These are phyloP conservation scores for Hypena proboscidalis DNA, from an alignment of 2,888 invertebrate species.

Conservation along the genomic window DNA sequence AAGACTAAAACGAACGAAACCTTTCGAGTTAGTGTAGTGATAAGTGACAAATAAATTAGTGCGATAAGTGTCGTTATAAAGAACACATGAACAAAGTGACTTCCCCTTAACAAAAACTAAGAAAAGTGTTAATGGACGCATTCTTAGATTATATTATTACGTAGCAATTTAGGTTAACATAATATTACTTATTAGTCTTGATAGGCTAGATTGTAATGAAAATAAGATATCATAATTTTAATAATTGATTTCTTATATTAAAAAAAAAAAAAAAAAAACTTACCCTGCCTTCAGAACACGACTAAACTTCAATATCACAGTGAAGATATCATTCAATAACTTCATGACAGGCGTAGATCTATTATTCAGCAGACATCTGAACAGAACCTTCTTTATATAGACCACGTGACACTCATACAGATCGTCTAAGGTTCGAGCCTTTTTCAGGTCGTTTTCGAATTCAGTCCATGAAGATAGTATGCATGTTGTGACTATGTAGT, in stretches of 20 bases:
- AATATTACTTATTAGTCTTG: no score
- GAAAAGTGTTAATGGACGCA: no score
- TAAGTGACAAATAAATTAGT: no score
- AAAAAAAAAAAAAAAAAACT: slow-evolving; percentile 35
- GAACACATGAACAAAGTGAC: no score
- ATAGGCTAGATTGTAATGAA: no score
- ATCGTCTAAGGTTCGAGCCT: slow-evolving; percentile 88
- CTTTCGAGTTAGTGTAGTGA: no score
- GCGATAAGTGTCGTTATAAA: no score
- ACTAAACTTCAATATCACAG: slow-evolving; percentile 89
- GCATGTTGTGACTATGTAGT: slow-evolving; percentile 91
- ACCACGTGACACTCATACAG: slow-evolving; percentile 89
- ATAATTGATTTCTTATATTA: not conserved
- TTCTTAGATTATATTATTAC: no score
- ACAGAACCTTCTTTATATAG: slow-evolving; percentile 90
- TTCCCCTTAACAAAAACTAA: no score
- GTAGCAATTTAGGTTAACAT: no score
- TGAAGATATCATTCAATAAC: slow-evolving; percentile 89
- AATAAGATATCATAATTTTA: no score
- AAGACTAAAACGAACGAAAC: no score
- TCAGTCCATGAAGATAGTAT: slow-evolving; percentile 90
- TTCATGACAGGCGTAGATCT: slow-evolving; percentile 89
- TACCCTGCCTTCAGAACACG: slow-evolving; percentile 84
- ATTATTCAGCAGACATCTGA: slow-evolving; percentile 90
- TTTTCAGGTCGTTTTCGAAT: slow-evolving; percentile 88